Conservation (phyloP, 2,888 invertebrate genomes). For the Sicus ferrugineus region DNA sequence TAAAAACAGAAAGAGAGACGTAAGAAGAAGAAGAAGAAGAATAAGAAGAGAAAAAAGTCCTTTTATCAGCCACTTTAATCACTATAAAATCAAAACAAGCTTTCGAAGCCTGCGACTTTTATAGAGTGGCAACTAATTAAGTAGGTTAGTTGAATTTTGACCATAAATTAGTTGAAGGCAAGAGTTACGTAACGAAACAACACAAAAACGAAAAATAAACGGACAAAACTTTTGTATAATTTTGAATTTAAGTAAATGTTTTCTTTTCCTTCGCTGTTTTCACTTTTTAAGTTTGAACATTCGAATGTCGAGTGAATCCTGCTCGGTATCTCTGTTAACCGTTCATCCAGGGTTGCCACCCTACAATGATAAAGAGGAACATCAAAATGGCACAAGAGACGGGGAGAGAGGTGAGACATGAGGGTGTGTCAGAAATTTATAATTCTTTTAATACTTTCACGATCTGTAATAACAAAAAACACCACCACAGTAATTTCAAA, state of each 20-base stretch:
- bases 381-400: too few relatives aligned
- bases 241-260: background rate
- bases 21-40: constrained; percentile 11
- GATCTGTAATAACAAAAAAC: too few relatives aligned
- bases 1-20: background rate
- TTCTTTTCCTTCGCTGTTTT: too few relatives aligned
- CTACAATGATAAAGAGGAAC: too few relatives aligned
- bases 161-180: constrained; percentile 15
- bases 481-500: too few relatives aligned
- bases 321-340: too few relatives aligned
- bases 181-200: background rate
- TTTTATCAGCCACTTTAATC: constrained; percentile 37
- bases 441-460: too few relatives aligned
- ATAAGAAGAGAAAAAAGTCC: constrained; percentile 26
- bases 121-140: constrained; percentile 13
- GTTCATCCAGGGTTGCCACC: background rate
- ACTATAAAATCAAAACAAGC: constrained; percentile 34
- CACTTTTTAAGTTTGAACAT: too few relatives aligned
- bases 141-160: constrained; percentile 8
- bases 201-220: background rate
- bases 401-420: too few relatives aligned
- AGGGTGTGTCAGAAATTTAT: too few relatives aligned
- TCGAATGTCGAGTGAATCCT: too few relatives aligned
- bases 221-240: background rate
- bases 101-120: constrained; percentile 30